A percentile compares a stretch with the other conserved stretches of the same genome.
phyloP scores from a whole-genome alignment of 1,140 invertebrate genomes.

The Drosophila takahashii region DNA sequence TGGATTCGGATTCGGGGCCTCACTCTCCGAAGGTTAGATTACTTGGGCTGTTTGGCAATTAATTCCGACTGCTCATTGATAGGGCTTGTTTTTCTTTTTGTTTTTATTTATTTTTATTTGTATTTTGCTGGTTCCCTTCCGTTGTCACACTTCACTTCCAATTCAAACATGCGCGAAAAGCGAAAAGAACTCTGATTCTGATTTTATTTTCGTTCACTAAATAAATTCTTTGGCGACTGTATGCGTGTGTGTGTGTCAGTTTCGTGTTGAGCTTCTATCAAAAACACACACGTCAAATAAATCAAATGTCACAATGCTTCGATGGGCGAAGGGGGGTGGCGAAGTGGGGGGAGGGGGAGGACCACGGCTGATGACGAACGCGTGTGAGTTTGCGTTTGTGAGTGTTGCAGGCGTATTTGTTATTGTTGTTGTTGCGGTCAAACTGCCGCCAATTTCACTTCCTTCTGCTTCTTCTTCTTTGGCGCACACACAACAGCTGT shows the following conservation, averaged over 20 bases:
- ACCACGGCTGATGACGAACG: slow-evolving; percentile 70
- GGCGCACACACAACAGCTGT: slow-evolving; percentile 52
- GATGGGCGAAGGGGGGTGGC: slow-evolving; percentile 10
- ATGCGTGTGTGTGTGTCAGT: slow-evolving; percentile 70
- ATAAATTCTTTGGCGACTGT: slow-evolving; percentile 55
- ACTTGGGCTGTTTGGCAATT: slow-evolving; percentile 30
- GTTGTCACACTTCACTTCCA: slow-evolving; percentile 40
- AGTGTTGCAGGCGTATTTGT: slow-evolving; percentile 54
- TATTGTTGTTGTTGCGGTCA: slow-evolving; percentile 61
- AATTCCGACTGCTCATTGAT: slow-evolving; percentile 58
- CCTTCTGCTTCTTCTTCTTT: slow-evolving; percentile 38
- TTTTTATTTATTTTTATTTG: neutral
- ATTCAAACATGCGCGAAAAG: slow-evolving; percentile 29
- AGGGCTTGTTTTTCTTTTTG: slow-evolving; percentile 12
- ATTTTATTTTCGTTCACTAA: slow-evolving; percentile 67
- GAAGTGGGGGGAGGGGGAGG: neutral
- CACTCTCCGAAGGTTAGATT: slow-evolving; percentile 21
- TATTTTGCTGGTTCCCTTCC: slow-evolving; percentile 9
- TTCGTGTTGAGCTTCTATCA: slow-evolving; percentile 84
- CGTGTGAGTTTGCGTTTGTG: slow-evolving; percentile 27
- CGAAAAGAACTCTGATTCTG: slow-evolving; percentile 10
- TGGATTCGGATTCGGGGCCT: neutral
- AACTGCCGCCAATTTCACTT: slow-evolving; percentile 79
- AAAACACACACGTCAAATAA: slow-evolving; percentile 85
- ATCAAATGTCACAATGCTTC: slow-evolving; percentile 83